These are phyloP conservation scores for Hippocampus guttulatus DNA, from an alignment of 2,113 vertebrate species.

Conservation along the genomic window DNA sequence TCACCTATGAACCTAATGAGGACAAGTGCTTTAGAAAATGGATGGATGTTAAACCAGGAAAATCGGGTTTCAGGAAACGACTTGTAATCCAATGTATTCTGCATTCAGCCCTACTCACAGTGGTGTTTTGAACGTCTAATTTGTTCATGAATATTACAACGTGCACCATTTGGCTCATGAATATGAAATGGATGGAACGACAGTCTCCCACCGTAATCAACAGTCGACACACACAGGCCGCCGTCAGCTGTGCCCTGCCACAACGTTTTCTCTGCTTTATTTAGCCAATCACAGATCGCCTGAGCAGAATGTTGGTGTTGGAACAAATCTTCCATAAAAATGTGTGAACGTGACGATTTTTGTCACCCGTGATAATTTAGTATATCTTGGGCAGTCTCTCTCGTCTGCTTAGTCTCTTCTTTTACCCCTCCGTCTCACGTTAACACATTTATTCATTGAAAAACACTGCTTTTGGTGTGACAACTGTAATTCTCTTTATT, in stretches of 20 bases:
- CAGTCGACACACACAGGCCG: conserved; percentile 57
- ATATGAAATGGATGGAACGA: conserved; percentile 66
- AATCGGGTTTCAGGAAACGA: conserved; percentile 28
- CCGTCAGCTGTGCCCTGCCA: conserved; percentile 41
- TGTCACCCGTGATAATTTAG: conserved; percentile 38
- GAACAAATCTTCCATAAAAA: conserved; percentile 42
- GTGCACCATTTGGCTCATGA: conserved; percentile 70
- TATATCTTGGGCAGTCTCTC: conserved; percentile 17
- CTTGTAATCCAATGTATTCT: conserved; percentile 27
- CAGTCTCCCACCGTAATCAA: conserved; percentile 58
- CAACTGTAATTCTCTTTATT: conserved; percentile 30
- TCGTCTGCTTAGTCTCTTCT: conserved; percentile 22
- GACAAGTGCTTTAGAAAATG: background rate
- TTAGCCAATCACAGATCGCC: conserved; percentile 47
- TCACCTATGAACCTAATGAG: background rate
- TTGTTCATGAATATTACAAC: conserved; percentile 69
- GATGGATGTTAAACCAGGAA: background rate
- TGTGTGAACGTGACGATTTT: conserved; percentile 26
- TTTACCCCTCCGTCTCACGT: conserved; percentile 16
- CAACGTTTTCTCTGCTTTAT: conserved; percentile 44
- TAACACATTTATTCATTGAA: conserved; percentile 22
- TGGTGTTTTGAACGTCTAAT: conserved; percentile 63
- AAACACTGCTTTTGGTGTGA: conserved; percentile 30
- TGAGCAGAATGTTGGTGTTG: conserved; percentile 38
- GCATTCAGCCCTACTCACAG: conserved; percentile 34